Percentiles rank a stretch among this genome's conserved stretches.
Evolutionary conservation across 2,888 invertebrate species (phyloP).

Genomic region (Acanthococcus lagerstroemiae): DNA sequence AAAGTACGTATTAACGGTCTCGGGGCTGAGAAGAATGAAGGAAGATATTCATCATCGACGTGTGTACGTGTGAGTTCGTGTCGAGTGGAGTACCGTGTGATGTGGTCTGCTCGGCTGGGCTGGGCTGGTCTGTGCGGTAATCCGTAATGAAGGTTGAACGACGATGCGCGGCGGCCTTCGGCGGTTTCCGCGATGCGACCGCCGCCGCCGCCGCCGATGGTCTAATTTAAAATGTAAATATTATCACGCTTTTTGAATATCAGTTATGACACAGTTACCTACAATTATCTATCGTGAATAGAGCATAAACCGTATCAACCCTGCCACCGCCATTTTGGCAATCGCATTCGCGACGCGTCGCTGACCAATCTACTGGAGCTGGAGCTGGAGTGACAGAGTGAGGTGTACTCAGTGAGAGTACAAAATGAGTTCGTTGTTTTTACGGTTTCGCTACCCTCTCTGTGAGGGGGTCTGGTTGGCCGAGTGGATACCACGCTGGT

Average conservation of each 20-base stretch:
- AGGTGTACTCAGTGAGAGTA: too few species aligned
- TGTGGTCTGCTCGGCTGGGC: too few species aligned
- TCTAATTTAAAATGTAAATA: conserved; percentile 31
- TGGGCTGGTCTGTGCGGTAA: conserved; percentile 16
- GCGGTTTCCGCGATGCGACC: conserved; percentile 3
- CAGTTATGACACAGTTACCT: conserved; percentile 29
- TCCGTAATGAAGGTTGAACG: conserved; percentile 27
- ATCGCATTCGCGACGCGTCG: too few species aligned
- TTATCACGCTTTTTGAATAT: conserved; percentile 19
- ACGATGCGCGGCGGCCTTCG: conserved; percentile 15
- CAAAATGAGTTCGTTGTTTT: too few species aligned
- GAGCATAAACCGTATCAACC: not conserved
- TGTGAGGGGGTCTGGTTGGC: too few species aligned
- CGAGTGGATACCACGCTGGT: too few species aligned
- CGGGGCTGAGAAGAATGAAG: not conserved
- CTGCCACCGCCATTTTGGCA: too few species aligned
- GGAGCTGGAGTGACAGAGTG: too few species aligned
- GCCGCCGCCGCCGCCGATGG: conserved; percentile 8
- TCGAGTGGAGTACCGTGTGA: too few species aligned
- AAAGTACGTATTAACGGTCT: not conserved
- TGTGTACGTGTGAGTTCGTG: not conserved
- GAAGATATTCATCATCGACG: not conserved
- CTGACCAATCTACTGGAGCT: too few species aligned
- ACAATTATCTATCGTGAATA: conserved; percentile 19
- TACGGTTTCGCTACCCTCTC: too few species aligned